phyloP scores from a whole-genome alignment of 37 sponge, comb jelly and placozoan species.

The Cladorhizidae sp. region DNA sequence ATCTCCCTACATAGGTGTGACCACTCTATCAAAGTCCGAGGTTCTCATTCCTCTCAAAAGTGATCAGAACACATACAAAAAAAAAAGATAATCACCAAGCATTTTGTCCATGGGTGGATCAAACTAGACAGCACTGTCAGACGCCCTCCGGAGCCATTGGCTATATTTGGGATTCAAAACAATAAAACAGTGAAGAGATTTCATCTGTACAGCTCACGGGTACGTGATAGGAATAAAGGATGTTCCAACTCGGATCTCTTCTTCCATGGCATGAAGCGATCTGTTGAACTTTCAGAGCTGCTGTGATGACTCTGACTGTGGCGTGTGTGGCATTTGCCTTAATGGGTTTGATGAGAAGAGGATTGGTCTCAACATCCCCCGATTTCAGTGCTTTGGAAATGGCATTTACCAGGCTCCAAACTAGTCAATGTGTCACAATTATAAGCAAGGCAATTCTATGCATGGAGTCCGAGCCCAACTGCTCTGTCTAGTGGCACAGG shows the following conservation, averaged over 20 bases:
- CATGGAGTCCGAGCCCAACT: too few species aligned
- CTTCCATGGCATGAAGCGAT: slow-evolving; percentile 34
- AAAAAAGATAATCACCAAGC: slow-evolving; percentile 18
- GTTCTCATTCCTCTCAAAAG: too few species aligned
- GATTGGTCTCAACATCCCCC: slow-evolving; percentile 43
- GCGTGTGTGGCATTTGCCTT: slow-evolving; percentile 45
- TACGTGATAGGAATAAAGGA: slow-evolving; percentile 12
- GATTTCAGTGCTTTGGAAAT: slow-evolving; percentile 68
- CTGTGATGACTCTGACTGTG: slow-evolving; percentile 35
- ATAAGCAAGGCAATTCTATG: too few species aligned
- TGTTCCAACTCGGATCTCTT: slow-evolving; percentile 31
- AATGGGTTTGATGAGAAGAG: slow-evolving; percentile 28
- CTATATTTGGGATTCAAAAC: slow-evolving; percentile 56
- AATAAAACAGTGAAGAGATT: not conserved
- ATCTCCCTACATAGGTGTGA: too few species aligned
- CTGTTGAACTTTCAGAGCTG: not conserved
- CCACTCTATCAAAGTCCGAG: too few species aligned
- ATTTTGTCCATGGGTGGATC: slow-evolving; percentile 44
- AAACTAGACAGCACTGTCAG: not conserved
- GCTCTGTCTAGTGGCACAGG: too few species aligned
- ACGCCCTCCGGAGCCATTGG: slow-evolving; percentile 28
- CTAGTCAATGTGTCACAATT: too few species aligned
- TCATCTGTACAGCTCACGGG: slow-evolving; percentile 3
- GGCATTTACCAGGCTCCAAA: slow-evolving; percentile 80
- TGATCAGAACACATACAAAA: too few species aligned